A percentile compares a stretch with the other conserved stretches of the same genome.
These are phyloP conservation scores for Opisthocomus hoazin DNA, from an alignment of 2,113 vertebrate genomes.

Conservation along the genomic window DNA sequence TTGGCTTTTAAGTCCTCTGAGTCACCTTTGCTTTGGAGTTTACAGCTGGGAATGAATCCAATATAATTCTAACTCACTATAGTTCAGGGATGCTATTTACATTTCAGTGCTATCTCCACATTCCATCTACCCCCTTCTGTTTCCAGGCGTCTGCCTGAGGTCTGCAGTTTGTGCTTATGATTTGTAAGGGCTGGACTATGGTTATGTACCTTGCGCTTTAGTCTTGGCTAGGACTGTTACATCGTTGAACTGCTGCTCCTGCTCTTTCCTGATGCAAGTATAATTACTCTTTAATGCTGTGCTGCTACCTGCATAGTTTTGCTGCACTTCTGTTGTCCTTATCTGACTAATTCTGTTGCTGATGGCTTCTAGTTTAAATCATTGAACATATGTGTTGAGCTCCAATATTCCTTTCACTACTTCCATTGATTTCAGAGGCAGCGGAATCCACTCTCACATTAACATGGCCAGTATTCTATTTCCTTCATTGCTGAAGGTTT, in stretches of 20 bases:
- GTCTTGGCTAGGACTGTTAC: neutral
- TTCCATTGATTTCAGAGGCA: neutral
- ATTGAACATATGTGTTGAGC: neutral
- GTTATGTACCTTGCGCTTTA: neutral
- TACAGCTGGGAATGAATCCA: neutral
- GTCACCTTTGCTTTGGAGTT: neutral
- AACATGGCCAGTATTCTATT: neutral
- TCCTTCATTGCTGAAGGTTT: neutral
- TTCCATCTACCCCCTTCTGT: neutral
- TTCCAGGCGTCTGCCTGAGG: neutral
- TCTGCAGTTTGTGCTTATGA: conserved; percentile 19
- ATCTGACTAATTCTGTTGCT: neutral
- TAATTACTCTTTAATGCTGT: neutral
- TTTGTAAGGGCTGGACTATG: neutral
- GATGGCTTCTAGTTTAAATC: neutral
- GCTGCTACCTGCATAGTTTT: neutral
- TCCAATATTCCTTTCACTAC: neutral
- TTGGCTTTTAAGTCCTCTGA: neutral
- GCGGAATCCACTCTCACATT: neutral
- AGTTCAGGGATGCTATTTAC: neutral
- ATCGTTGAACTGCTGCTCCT: neutral
- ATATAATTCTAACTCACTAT: neutral
- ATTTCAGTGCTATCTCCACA: neutral
- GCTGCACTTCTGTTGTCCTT: neutral
- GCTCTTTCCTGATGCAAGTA: neutral